These are phyloP conservation scores for Paradisaea rubra DNA, from an alignment of 2,113 vertebrate genomes.

Conservation along the genomic window DNA sequence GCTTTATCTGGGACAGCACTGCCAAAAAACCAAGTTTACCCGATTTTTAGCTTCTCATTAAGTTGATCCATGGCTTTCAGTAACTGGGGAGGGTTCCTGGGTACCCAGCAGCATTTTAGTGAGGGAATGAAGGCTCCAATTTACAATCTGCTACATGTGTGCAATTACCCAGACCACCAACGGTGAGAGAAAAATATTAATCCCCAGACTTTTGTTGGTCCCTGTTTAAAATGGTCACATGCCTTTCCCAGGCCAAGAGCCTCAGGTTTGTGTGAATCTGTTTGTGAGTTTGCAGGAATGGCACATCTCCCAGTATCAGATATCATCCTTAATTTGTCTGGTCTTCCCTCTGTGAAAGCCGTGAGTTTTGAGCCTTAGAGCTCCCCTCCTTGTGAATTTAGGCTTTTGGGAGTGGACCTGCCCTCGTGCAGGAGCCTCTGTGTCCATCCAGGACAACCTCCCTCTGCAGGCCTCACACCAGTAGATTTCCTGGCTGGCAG, in stretches of 20 bases:
- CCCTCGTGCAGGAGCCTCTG: not conserved
- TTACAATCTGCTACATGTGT: constrained; percentile 72
- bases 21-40: constrained; percentile 63
- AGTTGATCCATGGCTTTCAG: constrained; percentile 55
- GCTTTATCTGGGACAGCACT: constrained; percentile 55
- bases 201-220: constrained; percentile 58
- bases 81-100: constrained; percentile 16
- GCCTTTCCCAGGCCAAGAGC: constrained; percentile 16
- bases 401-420: not conserved
- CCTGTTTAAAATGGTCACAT: constrained; percentile 49
- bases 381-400: not conserved
- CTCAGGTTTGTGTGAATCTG: not conserved
- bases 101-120: constrained; percentile 46
- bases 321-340: not conserved
- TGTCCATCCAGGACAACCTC: not conserved
- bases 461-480: not conserved
- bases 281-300: not conserved
- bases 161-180: constrained; percentile 77
- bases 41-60: constrained; percentile 68
- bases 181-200: constrained; percentile 64
- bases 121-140: constrained; percentile 59
- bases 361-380: not conserved
- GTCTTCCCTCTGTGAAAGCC: not conserved
- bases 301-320: not conserved
- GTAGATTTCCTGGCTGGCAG: not conserved